These are phyloP conservation scores for Marcusenius ussheri DNA, from an alignment of 2,113 vertebrate genomes.

Conservation along the genomic window DNA sequence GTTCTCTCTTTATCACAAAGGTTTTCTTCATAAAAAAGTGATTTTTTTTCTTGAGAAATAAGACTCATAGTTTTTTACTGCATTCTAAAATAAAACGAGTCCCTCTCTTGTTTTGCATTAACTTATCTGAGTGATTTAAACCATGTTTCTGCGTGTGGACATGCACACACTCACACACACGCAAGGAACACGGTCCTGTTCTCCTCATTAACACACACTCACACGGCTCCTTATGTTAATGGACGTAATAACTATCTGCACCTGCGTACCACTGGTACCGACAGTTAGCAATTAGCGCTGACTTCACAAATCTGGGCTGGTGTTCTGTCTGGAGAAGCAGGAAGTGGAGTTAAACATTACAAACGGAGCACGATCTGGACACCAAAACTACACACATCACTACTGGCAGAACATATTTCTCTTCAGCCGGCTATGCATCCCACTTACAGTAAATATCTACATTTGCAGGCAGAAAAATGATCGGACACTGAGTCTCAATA, in stretches of 20 bases:
- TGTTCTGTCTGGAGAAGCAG: neutral
- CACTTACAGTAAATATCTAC: neutral
- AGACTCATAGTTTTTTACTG: neutral
- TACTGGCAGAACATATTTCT: neutral
- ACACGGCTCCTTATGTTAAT: neutral
- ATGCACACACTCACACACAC: neutral
- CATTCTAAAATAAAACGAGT: neutral
- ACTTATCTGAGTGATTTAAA: neutral
- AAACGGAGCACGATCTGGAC: neutral
- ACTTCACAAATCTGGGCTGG: neutral
- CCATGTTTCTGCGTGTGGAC: neutral
- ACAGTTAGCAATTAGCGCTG: slow-evolving; percentile 4
- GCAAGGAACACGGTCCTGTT: neutral
- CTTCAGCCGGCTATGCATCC: neutral
- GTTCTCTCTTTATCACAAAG: neutral
- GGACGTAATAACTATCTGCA: neutral
- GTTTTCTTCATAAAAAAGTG: neutral
- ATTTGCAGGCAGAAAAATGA: neutral
- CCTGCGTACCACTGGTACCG: neutral
- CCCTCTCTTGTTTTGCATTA: neutral
- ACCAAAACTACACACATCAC: neutral
- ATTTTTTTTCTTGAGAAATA: neutral
- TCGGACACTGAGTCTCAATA: neutral
- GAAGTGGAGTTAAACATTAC: slow-evolving; percentile 11
- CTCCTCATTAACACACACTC: neutral